A percentile compares a stretch with the other conserved stretches of the same genome.
phyloP scores from a whole-genome alignment of 2,888 invertebrate species.

The Drosophila nigritarsus region DNA sequence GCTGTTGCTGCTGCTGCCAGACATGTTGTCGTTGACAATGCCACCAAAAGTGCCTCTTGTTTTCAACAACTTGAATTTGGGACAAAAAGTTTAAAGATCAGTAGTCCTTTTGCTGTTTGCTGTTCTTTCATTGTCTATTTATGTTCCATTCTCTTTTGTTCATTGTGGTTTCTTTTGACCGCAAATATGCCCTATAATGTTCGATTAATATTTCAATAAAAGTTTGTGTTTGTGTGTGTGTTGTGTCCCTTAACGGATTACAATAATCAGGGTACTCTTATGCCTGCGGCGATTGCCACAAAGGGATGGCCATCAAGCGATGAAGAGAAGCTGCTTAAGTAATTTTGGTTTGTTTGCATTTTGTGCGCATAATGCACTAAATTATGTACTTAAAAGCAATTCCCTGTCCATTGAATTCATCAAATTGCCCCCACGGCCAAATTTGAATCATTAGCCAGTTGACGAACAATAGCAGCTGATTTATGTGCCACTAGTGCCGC shows the following conservation, averaged over 20 bases:
- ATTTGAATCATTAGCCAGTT: slow-evolving; percentile 56
- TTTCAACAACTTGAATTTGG: slow-evolving; percentile 1
- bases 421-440: slow-evolving; percentile 34
- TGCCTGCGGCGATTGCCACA: slow-evolving; percentile 28
- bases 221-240: slow-evolving; percentile 44
- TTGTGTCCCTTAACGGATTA: slow-evolving; percentile 68
- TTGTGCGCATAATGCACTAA: slow-evolving; percentile 25
- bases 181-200: slow-evolving; percentile 65
- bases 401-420: slow-evolving; percentile 16
- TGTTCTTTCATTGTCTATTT: slow-evolving; percentile 9
- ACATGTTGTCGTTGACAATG: slow-evolving; percentile 7
- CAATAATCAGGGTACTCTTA: slow-evolving; percentile 68
- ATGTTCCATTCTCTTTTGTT: slow-evolving; percentile 12
- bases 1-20: slow-evolving; percentile 25
- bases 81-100: slow-evolving; percentile 6
- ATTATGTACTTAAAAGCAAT: slow-evolving; percentile 42
- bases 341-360: slow-evolving; percentile 22
- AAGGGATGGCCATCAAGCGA: slow-evolving; percentile 27
- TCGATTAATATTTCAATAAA: slow-evolving; percentile 78
- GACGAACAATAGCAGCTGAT: slow-evolving; percentile 65
- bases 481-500: slow-evolving; percentile 31
- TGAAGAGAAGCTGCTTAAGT: slow-evolving; percentile 12
- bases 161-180: slow-evolving; percentile 30
- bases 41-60: slow-evolving; percentile 1
- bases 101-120: background rate